These are phyloP conservation scores for Hypanus sabinus DNA, from an alignment of 2,113 vertebrate genomes.

Conservation along the genomic window DNA sequence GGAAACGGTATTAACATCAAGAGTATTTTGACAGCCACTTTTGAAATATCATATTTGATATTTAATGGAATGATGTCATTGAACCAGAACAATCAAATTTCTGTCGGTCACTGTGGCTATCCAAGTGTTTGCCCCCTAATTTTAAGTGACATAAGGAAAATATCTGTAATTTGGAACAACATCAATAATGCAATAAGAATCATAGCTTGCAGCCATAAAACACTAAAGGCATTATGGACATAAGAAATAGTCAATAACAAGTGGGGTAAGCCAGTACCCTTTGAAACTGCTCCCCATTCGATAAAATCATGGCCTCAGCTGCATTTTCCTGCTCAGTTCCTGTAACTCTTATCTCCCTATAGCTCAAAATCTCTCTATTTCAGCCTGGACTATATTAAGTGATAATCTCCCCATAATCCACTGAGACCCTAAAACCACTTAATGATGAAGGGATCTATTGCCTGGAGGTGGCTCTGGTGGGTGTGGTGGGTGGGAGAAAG, in stretches of 20 bases:
- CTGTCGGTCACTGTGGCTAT: not conserved
- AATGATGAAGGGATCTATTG: not conserved
- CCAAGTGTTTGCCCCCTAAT: not conserved
- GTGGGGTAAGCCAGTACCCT: not conserved
- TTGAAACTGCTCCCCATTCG: too few relatives aligned
- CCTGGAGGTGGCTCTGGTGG: too few relatives aligned
- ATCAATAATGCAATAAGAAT: not conserved
- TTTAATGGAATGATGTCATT: not conserved
- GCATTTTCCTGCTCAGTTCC: too few relatives aligned
- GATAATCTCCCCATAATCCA: too few relatives aligned
- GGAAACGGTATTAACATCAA: too few relatives aligned
- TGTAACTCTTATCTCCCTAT: too few relatives aligned
- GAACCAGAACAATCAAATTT: not conserved
- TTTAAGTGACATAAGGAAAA: not conserved
- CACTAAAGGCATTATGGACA: not conserved
- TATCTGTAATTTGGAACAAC: not conserved
- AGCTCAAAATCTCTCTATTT: too few relatives aligned
- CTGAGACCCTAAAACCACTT: too few relatives aligned
- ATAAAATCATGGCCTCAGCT: too few relatives aligned
- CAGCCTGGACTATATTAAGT: too few relatives aligned
- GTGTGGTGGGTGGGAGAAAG: not conserved
- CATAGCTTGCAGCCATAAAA: not conserved
- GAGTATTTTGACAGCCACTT: too few relatives aligned
- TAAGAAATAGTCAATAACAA: not conserved
- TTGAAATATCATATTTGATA: not conserved